Evolutionary conservation across 2,888 invertebrate species (phyloP), one percentile per base, ranked within the genome.

Genomic region (Drosophila histrio): DNA sequence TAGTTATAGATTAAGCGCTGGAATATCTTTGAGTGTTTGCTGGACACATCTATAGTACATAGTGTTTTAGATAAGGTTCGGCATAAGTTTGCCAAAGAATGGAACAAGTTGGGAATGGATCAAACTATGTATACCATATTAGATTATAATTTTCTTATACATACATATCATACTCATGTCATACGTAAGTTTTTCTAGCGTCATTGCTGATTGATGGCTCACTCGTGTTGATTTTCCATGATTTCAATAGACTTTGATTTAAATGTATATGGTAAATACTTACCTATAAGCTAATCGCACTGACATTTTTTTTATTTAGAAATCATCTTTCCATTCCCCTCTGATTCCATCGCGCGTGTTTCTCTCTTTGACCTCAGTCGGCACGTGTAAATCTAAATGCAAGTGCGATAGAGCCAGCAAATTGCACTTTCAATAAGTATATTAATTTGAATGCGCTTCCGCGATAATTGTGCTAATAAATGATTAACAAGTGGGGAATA

Each of bases 381-480:
- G 77, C 81, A 81, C 86, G 81, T 82, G 86, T 73, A 74, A 38
- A 39, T 44, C 58, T 34, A 7, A 30, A n/a, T 22, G 36, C 32
- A 57, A 71, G 64, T 66, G 72, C 53, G 66, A 68, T 47, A 57
- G 59, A 63, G 75, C 7, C 53, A 50, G 46, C 28, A 36, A 34
- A 63, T 60, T 77, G 75, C 84, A 82, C 59, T 73, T 72, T 44
- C 58, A 73, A 78, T 71, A 57, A 65, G 79, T 64, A 64, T 13
- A 17, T 72, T 71, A 63, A 73, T 72, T 79, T 79, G 59, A 77
- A 73, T 87, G 70, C 63, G 67, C 71, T 84, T 84, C 79, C 77
- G 79, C 63, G 79, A 72, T 84, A 85, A 87, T 85, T 85, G 83
- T 82, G 67, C 82, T 82, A 72, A 84, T 87, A 77, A 87, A 68